Base-by-base conservation (phyloP, 2,888 invertebrate genomes). In the Beris chalybata region DNA sequence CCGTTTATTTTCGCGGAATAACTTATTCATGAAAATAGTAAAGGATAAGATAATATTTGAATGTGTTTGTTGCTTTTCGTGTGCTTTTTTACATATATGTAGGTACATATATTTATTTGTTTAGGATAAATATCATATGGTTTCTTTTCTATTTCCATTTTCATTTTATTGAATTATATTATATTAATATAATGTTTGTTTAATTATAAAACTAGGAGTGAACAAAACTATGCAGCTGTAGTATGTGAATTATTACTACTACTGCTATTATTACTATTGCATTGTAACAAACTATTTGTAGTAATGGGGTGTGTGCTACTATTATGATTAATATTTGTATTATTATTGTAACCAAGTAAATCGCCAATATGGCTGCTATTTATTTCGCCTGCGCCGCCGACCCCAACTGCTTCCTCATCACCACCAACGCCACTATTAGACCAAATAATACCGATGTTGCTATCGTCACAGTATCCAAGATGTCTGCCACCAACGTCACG, bases 181-280 rank as follows among this genome's bases (percentile, higher is more conserved):
- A 13, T 54, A 30, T 54, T 30, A 31, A 30, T 32, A 22, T 54
- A 30, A 54, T 32, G 31, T 32, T 54, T 7, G 5, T 38, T 38
- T 7, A 38, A 38, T 38, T 61, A 61, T 43, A 61, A 61, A 61
- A 50, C 52, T 52, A 52, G 53, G 61, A 61, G 52, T 61, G 61
- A 68, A 67, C 68, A 67, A 74, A 76, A 78, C 78, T 79, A 79
- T 78, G 78, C 78, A 71, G 78, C 74, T 71, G 76, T 75, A 72
- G 77, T 74, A 67, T 71, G 69, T 61, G 71, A 69, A 71, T 72
- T 73, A 72, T 70, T 73, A 72, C 72, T 73, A 72, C 71, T 72
- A 50, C 70, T 73, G 72, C 70, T 74, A 73, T 73, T 74, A 71
- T 73, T 76, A 71, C 74, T 79, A 77, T 79, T 79, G 76, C 79